Conservation (phyloP, 2,888 invertebrate genomes). For the Ophioninae sp. region DNA sequence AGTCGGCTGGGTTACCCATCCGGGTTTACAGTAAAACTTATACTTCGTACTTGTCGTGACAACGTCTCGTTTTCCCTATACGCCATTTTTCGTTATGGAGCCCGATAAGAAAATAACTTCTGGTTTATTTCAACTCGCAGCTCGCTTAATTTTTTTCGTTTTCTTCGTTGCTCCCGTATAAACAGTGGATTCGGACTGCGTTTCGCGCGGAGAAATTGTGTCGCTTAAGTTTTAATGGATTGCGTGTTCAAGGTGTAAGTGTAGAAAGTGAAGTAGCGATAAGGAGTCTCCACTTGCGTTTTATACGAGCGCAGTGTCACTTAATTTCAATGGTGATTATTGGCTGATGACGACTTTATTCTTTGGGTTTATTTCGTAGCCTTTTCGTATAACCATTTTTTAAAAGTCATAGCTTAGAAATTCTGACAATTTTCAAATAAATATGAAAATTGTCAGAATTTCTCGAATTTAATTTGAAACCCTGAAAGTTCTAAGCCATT, state of each 20-base stretch:
- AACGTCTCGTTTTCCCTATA: conserved; percentile 15
- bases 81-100: conserved; percentile 9
- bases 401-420: background rate
- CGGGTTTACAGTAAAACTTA: background rate
- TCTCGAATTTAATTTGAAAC: no score
- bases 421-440: background rate
- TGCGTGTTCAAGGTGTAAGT: conserved; percentile 30
- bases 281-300: background rate
- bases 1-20: no score
- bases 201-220: conserved; percentile 39
- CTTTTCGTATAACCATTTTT: background rate
- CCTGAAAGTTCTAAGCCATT: no score
- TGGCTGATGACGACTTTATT: conserved; percentile 29
- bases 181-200: conserved; percentile 17
- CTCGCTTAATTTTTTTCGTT: conserved; percentile 22
- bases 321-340: conserved; percentile 29
- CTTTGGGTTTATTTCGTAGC: background rate
- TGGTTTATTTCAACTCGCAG: background rate
- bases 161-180: background rate
- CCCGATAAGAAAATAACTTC: conserved; percentile 22
- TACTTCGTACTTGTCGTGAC: conserved; percentile 3
- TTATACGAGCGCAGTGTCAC: conserved; percentile 16
- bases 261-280: background rate
- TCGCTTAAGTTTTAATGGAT: conserved; percentile 23
- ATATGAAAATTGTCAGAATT: no score